These are phyloP conservation scores for Parasteatoda lunata DNA, from an alignment of 2,888 invertebrate species.

Conservation along the genomic window DNA sequence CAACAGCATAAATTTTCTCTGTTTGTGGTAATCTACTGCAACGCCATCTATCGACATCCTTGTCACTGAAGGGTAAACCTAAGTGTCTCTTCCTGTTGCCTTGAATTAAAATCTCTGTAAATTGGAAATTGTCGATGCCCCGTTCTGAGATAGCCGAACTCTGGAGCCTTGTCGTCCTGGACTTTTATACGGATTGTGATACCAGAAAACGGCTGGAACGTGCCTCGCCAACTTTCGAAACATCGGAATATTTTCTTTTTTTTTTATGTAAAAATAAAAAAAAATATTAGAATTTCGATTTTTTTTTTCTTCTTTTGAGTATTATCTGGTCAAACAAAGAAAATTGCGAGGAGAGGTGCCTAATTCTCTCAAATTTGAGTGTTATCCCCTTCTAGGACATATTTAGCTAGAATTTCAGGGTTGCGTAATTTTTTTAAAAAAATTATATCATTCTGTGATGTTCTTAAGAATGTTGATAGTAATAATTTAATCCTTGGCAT, in stretches of 20 bases:
- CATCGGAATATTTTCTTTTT: slow-evolving; percentile 9
- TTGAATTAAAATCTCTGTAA: neutral
- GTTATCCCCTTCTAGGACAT: slow-evolving; percentile 65
- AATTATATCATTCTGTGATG: slow-evolving; percentile 60
- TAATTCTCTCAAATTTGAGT: slow-evolving; percentile 67
- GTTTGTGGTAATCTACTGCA: neutral
- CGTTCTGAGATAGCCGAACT: slow-evolving; percentile 12
- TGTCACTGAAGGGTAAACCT: slow-evolving; percentile 7
- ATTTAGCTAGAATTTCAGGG: slow-evolving; percentile 67
- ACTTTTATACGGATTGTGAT: slow-evolving; percentile 67
- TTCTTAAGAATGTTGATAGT: slow-evolving; percentile 64
- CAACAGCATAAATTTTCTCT: slow-evolving; percentile 8
- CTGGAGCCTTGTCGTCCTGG: slow-evolving; percentile 68
- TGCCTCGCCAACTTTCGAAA: slow-evolving; percentile 59
- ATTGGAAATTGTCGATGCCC: too few relatives aligned
- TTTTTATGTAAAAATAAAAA: slow-evolving; percentile 20
- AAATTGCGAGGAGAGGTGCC: slow-evolving; percentile 48
- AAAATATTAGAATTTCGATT: slow-evolving; percentile 23
- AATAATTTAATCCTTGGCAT: slow-evolving; percentile 54
- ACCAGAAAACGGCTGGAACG: slow-evolving; percentile 56
- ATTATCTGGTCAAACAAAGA: slow-evolving; percentile 66
- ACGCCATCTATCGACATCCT: slow-evolving; percentile 14
- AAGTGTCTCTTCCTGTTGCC: slow-evolving; percentile 34
- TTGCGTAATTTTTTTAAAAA: slow-evolving; percentile 57
- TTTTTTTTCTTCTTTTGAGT: slow-evolving; percentile 65